Evolutionary conservation across 2,113 vertebrate genomes (phyloP), one percentile per base, ranked within the genome.

Genomic region (Bubo scandiacus): DNA sequence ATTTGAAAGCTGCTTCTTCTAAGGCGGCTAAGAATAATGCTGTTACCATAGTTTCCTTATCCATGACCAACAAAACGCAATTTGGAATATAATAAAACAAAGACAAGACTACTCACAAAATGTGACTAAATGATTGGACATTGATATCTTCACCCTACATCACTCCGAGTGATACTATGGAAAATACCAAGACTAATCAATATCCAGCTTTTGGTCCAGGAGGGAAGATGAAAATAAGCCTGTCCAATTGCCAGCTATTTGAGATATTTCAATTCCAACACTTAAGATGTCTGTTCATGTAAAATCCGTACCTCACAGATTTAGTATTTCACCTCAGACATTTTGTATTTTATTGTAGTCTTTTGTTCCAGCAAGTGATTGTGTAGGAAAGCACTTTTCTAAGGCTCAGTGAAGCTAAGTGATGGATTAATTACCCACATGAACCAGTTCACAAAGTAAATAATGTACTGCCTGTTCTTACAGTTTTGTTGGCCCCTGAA

Each of bases 31-130:
- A 92, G 87, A 94, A 96, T 95, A 94, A 92, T 55, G n/a, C 9
- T 3, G 92, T 96, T 96, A 78, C 96, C 95, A 96, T 96, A 95
- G 92, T 90, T 94, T 95, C 95, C 87, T 74, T 91, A 72, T 81
- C 32, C 91, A 77, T 6, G 1, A 96, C 77, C 81, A 96, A 83
- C 80, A 91, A 97, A 96, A 93, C 1, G 21, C 49, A 52, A 21
- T 54, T 86, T 77, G 68, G 72, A 91, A 71, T 70, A 82, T 51
- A 95, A 72, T 78, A 85, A 93, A 86, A 62, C 51, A 88, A 88
- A 80, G 63, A 84, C 34, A 67, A 86, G 29, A 43, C 58, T 55
- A 29, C 61, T 86, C 72, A 81, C 30, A 92, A 93, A 89, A 83
- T 15, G 26, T 18, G 42, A 45, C n/a, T 55, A 88, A 90, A 80